Evolutionary conservation across 2,888 invertebrate species (phyloP), one percentile per base, ranked within the genome.

Genomic region (Drosophila pseudotalamancana): DNA sequence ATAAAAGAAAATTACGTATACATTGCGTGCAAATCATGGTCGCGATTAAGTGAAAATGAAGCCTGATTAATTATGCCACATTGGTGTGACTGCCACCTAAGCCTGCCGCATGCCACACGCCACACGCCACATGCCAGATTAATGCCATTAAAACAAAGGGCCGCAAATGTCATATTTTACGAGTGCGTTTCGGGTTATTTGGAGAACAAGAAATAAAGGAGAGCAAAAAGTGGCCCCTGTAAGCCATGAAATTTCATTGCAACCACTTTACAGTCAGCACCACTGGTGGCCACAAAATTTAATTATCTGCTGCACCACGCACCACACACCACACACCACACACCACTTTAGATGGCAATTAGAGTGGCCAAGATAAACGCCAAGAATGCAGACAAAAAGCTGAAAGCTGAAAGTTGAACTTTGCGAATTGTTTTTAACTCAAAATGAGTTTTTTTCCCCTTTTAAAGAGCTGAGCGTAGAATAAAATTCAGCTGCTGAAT

Each of bases 11-110:
- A 61, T 48, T 19, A 54, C 61, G 50, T 25, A 18, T 18, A 23
- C 35, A 55, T 35, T 63, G 83, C 80, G 88, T 88, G 88, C 80
- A 66, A 82, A 85, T 78, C 88, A 78, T 85, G 56, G 49, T 37
- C 19, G 63, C 76, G 85, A 82, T 82, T 88, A 88, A 80, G 80
- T 82, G 79, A 75, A 86, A 87, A 82, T 82, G 62, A 75, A 81
- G 72, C 76, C 83, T 78, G 88, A 81, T 81, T 87, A 81, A 81
- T 81, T 86, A 71, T 63, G 39, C 14, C 11, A 4, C 55, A 60
- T 61, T 62, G 62, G 72, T 31, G 53, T 45, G 45, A 55, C 29
- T 54, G 34, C 19, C 16, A 25, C 32, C 25, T 34, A 14, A 34
- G 19, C 50, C 25, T 31, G 57, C 65, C 62, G 48, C 50, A 76